Percentiles rank a stretch among this genome's conserved stretches.
Evolutionary conservation across 2,797 vertebrate genomes (phyloP).

Genomic region (Labroides dimidiatus): DNA sequence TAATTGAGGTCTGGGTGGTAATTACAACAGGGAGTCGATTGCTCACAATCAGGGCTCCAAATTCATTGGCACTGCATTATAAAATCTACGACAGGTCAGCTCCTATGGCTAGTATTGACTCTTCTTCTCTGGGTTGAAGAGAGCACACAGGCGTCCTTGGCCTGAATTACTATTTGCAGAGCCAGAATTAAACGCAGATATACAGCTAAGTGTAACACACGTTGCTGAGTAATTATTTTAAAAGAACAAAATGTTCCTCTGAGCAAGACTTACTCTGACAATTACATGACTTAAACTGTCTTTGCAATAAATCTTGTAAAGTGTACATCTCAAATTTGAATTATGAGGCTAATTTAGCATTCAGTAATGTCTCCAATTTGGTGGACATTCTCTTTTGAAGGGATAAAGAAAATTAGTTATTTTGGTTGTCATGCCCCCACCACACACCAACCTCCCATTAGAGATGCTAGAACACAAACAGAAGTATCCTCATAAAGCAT

Average conservation of each 20-base stretch:
- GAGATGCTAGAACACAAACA: slow-evolving; percentile 56
- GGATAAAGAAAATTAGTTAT: slow-evolving; percentile 45
- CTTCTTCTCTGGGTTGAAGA: slow-evolving; percentile 54
- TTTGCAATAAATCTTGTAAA: slow-evolving; percentile 22
- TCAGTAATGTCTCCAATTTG: slow-evolving; percentile 32
- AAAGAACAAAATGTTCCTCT: slow-evolving; percentile 16
- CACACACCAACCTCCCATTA: slow-evolving; percentile 28
- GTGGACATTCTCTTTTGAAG: slow-evolving; percentile 27
- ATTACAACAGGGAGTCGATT: slow-evolving; percentile 67
- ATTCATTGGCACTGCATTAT: slow-evolving; percentile 66
- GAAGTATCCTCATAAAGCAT: slow-evolving; percentile 45
- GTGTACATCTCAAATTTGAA: slow-evolving; percentile 24
- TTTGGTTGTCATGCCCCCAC: slow-evolving; percentile 32
- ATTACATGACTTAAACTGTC: slow-evolving; percentile 25
- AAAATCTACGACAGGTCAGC: slow-evolving; percentile 59
- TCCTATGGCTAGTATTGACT: slow-evolving; percentile 63
- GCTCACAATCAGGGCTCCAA: slow-evolving; percentile 40
- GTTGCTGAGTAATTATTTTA: slow-evolving; percentile 25
- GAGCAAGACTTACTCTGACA: slow-evolving; percentile 4
- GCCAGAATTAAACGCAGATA: slow-evolving; percentile 42
- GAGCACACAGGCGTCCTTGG: slow-evolving; percentile 51
- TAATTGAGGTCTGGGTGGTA: slow-evolving; percentile 75
- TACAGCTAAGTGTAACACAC: slow-evolving; percentile 31
- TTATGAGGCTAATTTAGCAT: slow-evolving; percentile 28
- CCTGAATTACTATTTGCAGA: slow-evolving; percentile 54